These are phyloP conservation scores for Schizothorax lantsangensis DNA, from an alignment of 2,797 vertebrate species.

Conservation along the genomic window DNA sequence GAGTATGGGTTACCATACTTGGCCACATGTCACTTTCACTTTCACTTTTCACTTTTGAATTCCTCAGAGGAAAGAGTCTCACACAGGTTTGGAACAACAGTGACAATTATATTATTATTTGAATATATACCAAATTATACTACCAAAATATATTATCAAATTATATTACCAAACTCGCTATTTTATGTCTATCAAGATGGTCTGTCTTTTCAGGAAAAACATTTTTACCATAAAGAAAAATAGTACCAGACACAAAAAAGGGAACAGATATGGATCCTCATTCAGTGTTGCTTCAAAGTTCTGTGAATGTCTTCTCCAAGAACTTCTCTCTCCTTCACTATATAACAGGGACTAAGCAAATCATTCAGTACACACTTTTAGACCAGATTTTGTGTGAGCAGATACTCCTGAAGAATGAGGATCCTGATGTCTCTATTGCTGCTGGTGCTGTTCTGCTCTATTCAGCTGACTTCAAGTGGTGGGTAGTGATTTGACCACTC, in stretches of 20 bases:
- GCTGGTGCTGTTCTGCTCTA: constrained; percentile 34
- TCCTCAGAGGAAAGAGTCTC: too few relatives aligned
- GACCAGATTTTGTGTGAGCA: background rate
- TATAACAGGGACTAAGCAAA: background rate
- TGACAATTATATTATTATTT: too few relatives aligned
- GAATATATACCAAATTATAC: too few relatives aligned
- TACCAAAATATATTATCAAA: background rate
- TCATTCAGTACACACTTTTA: background rate
- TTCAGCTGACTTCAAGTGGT: constrained; percentile 31
- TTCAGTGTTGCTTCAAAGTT: background rate
- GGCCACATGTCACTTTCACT: too few relatives aligned
- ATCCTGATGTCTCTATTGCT: constrained; percentile 33
- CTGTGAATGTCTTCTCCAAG: background rate
- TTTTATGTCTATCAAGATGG: background rate
- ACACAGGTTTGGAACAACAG: too few relatives aligned
- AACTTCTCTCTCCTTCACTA: background rate
- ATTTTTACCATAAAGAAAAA: background rate
- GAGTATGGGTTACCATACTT: too few relatives aligned
- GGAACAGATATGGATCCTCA: background rate
- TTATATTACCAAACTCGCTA: background rate
- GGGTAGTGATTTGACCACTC: background rate
- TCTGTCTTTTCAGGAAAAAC: background rate
- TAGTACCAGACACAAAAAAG: background rate
- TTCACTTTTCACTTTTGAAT: too few relatives aligned
- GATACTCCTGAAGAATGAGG: constrained; percentile 22